Conservation (phyloP, 2,888 invertebrate species). For the Deroplatys truncata region DNA sequence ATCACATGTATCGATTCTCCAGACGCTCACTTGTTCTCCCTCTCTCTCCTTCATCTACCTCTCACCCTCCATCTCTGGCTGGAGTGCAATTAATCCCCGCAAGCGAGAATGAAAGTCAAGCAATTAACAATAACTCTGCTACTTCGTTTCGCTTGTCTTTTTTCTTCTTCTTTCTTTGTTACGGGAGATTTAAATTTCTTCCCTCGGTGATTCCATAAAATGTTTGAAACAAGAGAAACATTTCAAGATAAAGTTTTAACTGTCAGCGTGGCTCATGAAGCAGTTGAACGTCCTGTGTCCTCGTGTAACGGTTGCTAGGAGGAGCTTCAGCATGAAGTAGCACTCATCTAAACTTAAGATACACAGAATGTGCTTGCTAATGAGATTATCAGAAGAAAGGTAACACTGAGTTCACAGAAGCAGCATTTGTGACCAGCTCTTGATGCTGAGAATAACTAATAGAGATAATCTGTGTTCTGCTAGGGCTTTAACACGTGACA, state of each 20-base stretch:
- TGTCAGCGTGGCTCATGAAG: neutral
- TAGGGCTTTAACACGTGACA: too few species aligned
- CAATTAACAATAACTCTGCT: neutral
- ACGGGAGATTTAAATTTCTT: neutral
- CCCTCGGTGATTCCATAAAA: neutral
- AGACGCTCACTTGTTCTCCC: neutral
- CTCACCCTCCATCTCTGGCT: neutral
- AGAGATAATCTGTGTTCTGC: too few species aligned
- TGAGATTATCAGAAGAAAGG: too few species aligned
- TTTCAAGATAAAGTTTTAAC: neutral
- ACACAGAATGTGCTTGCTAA: too few species aligned
- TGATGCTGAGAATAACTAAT: too few species aligned
- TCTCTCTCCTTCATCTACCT: neutral
- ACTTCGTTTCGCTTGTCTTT: neutral
- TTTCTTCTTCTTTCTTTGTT: neutral
- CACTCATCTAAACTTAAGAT: too few species aligned
- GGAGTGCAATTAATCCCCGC: neutral
- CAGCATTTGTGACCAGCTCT: too few species aligned
- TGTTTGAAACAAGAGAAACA: neutral
- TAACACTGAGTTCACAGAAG: too few species aligned
- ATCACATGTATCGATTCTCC: neutral
- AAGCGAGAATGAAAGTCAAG: neutral
- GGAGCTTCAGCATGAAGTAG: neutral
- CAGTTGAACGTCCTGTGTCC: neutral
- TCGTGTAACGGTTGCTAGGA: neutral